Base-by-base conservation (phyloP, 2,888 invertebrate genomes). In the Melipona beecheii region DNA sequence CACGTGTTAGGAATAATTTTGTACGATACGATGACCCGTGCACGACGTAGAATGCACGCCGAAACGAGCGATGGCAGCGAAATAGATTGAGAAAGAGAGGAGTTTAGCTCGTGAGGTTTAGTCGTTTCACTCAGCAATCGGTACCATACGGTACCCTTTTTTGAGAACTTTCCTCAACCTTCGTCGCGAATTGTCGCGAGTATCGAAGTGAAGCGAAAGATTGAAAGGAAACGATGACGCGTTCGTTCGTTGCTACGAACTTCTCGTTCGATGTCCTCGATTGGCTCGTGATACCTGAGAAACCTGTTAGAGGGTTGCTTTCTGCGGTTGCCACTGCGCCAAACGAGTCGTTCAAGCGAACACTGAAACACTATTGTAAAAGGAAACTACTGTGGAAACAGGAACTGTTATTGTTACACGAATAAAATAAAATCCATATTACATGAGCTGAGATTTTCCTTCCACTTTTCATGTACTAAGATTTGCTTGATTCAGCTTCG, bases 361-460 rank as follows among this genome's bases (percentile, higher is more conserved):
- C 43, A n/a, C 75, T 52, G 77, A 70, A 70, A 68, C 66, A 56
- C 64, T 78, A 77, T 69, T 77, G 76, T 78, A 83, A 75, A 70
- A 65, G 79, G 27, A 81, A 73, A 82, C 77, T 84, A 84, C 66
- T 86, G 74, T 64, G 78, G 50, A 85, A 82, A 79, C 78, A 78
- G 83, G 52, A 86, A 84, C 89, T 89, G 89, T 89, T 89, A 89
- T 89, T 89, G 89, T 89, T 89, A 89, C 85, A 89, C 82, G 78
- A 84, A 89, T 86, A 80, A 89, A 89, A 84, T 89, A 89, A 89
- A 89, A 89, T 79, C 82, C 83, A 78, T 86, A 87, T 81, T 78
- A 82, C 82, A 73, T 74, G 65, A 85, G 64, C 68, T 13, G 36
- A 19, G 5, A 50, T 71, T n/a, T 60, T 70, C 58, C 56, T 50